phyloP scores from a whole-genome alignment of 2,888 invertebrate species.

The Euspilapteryx auroguttella region DNA sequence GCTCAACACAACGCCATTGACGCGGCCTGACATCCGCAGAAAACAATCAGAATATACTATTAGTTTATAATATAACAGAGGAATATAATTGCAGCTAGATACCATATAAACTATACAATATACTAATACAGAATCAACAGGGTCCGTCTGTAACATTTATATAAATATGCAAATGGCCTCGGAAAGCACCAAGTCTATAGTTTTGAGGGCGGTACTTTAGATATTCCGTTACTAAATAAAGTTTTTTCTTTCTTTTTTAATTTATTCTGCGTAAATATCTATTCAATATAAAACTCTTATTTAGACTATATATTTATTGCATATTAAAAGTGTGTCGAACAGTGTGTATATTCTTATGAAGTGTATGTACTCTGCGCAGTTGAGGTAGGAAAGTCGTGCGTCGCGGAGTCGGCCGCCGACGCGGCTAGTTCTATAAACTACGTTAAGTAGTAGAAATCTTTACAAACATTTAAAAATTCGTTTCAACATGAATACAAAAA shows the following conservation, averaged over 20 bases:
- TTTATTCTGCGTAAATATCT: constrained; percentile 36
- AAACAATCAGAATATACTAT: no score
- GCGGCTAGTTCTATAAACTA: no score
- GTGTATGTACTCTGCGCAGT: not conserved
- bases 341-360: constrained; percentile 22
- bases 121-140: constrained; percentile 20
- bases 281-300: constrained; percentile 53
- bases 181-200: constrained; percentile 43
- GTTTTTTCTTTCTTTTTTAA: constrained; percentile 16
- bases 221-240: constrained; percentile 37
- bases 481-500: constrained; percentile 52
- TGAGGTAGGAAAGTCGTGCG: constrained; percentile 50
- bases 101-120: constrained; percentile 10
- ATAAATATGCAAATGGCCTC: constrained; percentile 44
- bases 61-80: constrained; percentile 17
- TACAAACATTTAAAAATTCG: constrained; percentile 53
- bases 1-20: no score
- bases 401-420: not conserved
- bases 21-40: no score
- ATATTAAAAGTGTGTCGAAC: constrained; percentile 37
- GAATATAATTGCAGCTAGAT: constrained; percentile 22
- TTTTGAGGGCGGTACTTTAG: constrained; percentile 29
- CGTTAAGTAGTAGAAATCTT: constrained; percentile 18
- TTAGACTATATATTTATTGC: constrained; percentile 46
- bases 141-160: constrained; percentile 34